Base-by-base conservation (phyloP, 1,140 invertebrate species). In the Thaumatotibia leucotreta region DNA sequence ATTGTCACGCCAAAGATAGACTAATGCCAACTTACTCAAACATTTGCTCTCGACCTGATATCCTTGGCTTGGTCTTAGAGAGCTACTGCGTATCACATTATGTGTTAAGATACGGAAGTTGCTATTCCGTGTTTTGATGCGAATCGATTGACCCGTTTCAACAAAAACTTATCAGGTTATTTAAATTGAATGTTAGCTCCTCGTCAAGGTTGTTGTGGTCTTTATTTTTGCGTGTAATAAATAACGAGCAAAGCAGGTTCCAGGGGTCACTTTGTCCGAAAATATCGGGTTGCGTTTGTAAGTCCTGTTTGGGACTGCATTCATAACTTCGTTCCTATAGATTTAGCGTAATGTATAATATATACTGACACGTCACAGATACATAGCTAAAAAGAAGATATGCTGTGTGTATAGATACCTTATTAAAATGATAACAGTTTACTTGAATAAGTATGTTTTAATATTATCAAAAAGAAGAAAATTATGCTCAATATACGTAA, bases 1-100 rank as follows among this genome's bases (percentile, higher is more conserved):
- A 72, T 73, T 77, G 74, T 66, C 58, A 61, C 35, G 70, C 52
- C n/a, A 58, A 58, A 58, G 52, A 58, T 58, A 58, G 23, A 29
- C 23, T 58, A 58, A 58, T 27, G 52, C 24, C 52, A 27, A 27
- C 52, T 58, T 31, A 14, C 23, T 58, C 52, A 58, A 58, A 58
- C 52, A 58, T 58, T 58, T 58, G n/a, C 52, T 23, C 50, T 58
- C 24, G 9, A 27, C 52, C 52, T 58, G 52, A 58, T 58, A 58
- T 27, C 52, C 52, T 58, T 58, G 52, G 24, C n/a, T 1, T n/a
- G 29, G 50, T 54, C 50, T 5, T 24, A 24, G 50, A 54, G 52
- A 58, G 27, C 52, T 58, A 31, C 52, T 58, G 52, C 52, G 52
- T 58, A 54, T 54, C 29, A 22, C 5, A 58, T 58, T 54, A 54